Percentiles rank a stretch among this genome's conserved stretches.
These are phyloP conservation scores for Mythimna pallens DNA, from an alignment of 2,888 invertebrate genomes.

Conservation along the genomic window DNA sequence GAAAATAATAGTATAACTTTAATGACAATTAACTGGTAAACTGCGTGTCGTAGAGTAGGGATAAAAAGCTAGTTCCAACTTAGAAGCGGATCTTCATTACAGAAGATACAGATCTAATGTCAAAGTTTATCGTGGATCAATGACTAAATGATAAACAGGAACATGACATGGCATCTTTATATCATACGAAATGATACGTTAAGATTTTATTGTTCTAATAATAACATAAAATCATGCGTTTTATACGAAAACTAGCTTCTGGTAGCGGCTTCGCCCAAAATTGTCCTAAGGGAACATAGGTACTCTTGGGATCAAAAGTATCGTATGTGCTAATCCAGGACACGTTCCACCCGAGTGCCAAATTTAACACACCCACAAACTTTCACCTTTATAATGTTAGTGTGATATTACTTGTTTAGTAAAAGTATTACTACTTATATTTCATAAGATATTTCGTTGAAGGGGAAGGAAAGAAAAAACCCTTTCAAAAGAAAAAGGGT, in stretches of 20 bases:
- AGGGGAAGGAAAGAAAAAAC: too few species aligned
- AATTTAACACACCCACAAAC: too few species aligned
- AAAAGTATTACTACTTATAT: not conserved
- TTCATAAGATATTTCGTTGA: not conserved
- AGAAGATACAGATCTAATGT: conserved; percentile 46
- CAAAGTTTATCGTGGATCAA: conserved; percentile 47
- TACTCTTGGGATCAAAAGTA: too few species aligned
- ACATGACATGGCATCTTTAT: conserved; percentile 28
- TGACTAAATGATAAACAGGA: conserved; percentile 43
- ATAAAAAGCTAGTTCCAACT: conserved; percentile 1
- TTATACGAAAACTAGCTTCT: not conserved
- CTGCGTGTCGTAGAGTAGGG: not conserved
- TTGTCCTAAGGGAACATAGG: too few species aligned
- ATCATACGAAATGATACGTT: conserved; percentile 15
- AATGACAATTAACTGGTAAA: not conserved
- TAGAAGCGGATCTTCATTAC: conserved; percentile 9
- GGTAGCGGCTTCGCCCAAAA: too few species aligned
- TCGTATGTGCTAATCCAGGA: too few species aligned
- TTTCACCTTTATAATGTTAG: too few species aligned
- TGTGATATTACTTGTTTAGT: not conserved
- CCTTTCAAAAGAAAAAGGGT: too few species aligned
- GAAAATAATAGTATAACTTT: too few species aligned
- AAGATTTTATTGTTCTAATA: conserved; percentile 29
- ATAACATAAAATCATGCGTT: not conserved
- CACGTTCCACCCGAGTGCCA: too few species aligned